A percentile compares a stretch with the other conserved stretches of the same genome.
Evolutionary conservation across 1,140 invertebrate genomes (phyloP).

Genomic region (Drosophila nebulosa): DNA sequence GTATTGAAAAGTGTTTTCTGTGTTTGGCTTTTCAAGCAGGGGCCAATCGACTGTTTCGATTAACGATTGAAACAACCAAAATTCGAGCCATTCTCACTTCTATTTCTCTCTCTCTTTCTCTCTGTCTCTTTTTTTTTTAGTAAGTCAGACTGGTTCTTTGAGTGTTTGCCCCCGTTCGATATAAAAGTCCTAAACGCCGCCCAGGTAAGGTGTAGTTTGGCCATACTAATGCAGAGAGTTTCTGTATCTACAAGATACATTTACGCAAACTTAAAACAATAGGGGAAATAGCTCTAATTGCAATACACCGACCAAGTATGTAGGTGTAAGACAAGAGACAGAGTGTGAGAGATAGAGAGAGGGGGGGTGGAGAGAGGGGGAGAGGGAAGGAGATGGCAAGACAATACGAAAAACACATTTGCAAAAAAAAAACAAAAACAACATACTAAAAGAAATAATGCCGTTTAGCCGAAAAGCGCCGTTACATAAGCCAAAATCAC

Average conservation of each 20-base stretch:
- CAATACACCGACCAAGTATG: slow-evolving; percentile 13
- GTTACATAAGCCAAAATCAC: slow-evolving; percentile 58
- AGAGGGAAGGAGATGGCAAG: not conserved
- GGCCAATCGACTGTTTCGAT: no score
- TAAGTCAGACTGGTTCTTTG: no score
- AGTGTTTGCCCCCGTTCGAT: no score
- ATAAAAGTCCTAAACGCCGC: no score
- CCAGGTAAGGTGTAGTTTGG: no score
- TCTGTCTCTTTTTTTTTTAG: no score
- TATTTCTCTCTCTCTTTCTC: no score
- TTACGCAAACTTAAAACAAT: slow-evolving; percentile 69
- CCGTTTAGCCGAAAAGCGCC: slow-evolving; percentile 62
- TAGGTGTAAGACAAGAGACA: slow-evolving; percentile 18
- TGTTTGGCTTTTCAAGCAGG: no score
- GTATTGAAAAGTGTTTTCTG: no score
- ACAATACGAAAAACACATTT: slow-evolving; percentile 15
- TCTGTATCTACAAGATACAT: slow-evolving; percentile 47
- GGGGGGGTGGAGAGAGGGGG: not conserved
- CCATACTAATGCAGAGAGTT: no score
- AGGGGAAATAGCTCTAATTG: slow-evolving; percentile 64
- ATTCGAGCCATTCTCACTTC: no score
- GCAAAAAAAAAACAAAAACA: slow-evolving; percentile 24
- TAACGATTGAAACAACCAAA: no score
- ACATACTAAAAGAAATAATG: slow-evolving; percentile 39
- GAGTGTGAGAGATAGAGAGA: not conserved